phyloP scores from a whole-genome alignment of 2,888 invertebrate species.

The Zootermopsis nevadensis region DNA sequence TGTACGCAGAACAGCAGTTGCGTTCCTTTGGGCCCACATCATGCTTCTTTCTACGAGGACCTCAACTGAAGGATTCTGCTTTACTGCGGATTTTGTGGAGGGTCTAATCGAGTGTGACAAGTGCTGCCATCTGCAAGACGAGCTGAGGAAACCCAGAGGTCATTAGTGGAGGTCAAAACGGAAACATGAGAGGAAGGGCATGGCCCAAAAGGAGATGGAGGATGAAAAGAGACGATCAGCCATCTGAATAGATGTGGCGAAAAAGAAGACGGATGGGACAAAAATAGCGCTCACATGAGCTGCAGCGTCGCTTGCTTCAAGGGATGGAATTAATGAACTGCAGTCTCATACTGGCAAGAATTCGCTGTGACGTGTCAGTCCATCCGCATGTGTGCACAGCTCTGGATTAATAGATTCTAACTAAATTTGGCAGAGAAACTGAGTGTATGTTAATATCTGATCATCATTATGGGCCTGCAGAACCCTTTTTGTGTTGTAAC shows the following conservation, averaged over 20 bases:
- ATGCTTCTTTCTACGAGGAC: background rate
- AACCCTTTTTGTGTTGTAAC: too few relatives aligned
- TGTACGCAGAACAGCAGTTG: too few relatives aligned
- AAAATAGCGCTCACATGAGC: background rate
- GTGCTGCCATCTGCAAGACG: slow-evolving; percentile 34
- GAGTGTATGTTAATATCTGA: too few relatives aligned
- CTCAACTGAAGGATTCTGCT: slow-evolving; percentile 26
- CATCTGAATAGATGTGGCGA: slow-evolving; percentile 1
- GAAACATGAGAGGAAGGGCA: slow-evolving; percentile 26
- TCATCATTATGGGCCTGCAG: too few relatives aligned
- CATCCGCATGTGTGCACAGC: too few relatives aligned
- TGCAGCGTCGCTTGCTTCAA: background rate
- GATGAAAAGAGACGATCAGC: background rate
- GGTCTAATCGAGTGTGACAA: slow-evolving; percentile 34
- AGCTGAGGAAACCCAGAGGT: slow-evolving; percentile 36
- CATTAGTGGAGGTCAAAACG: slow-evolving; percentile 36
- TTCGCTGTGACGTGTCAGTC: too few relatives aligned
- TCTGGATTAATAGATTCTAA: too few relatives aligned
- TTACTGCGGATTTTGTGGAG: slow-evolving; percentile 29
- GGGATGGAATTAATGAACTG: background rate
- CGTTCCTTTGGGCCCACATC: background rate
- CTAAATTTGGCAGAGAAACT: too few relatives aligned
- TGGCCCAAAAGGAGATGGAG: background rate
- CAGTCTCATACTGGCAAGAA: background rate
- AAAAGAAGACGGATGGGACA: slow-evolving; percentile 13